Base-by-base conservation (phyloP, 1,140 invertebrate species). In the Papilio glaucus region DNA sequence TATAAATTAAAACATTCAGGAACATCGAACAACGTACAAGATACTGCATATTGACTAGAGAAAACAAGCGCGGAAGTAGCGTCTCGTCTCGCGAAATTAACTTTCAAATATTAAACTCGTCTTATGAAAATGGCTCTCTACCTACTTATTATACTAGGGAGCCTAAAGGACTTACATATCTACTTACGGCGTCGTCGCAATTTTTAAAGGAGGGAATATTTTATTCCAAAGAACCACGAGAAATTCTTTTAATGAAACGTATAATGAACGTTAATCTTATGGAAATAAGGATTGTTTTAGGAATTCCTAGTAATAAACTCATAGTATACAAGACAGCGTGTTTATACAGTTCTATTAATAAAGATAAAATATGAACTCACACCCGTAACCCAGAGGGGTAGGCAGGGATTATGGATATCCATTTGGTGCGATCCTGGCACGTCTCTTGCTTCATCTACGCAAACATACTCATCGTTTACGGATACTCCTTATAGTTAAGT, bases 61-160 rank as follows among this genome's bases (percentile, higher is more conserved):
- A 38, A 69, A 69, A 53, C 67, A 69, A 49, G 65, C 42, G 26
- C 15, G 13, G 67, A 53, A 69, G 65, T 41, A 68, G 42, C 67
- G 53, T 53, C 67, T 37, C 61, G 33, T 62, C 67, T 53, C 67
- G 67, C 67, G 67, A 69, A 69, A 69, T 57, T 69, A 69, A 69
- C 67, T 53, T 69, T 69, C 42, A 69, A 69, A 69, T 69, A 69
- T 69, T 69, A 49, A 69, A 57, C 45, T 69, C 45, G 41, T 39
- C 67, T 69, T 69, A 69, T 69, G 67, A 69, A 69, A 69, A 69
- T 53, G 67, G 29, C 67, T 69, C 21, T n/a, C n/a, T n/a, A n/a
- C n/a, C n/a, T n/a, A n/a, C n/a, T 29, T 69, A 37, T 37, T 10
- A 68, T 33, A 29, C 65, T 68, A 18, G 67, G 67, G 33, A 33